Evolutionary conservation across 2,113 vertebrate genomes (phyloP).

Genomic region (Daubentonia madagascariensis): DNA sequence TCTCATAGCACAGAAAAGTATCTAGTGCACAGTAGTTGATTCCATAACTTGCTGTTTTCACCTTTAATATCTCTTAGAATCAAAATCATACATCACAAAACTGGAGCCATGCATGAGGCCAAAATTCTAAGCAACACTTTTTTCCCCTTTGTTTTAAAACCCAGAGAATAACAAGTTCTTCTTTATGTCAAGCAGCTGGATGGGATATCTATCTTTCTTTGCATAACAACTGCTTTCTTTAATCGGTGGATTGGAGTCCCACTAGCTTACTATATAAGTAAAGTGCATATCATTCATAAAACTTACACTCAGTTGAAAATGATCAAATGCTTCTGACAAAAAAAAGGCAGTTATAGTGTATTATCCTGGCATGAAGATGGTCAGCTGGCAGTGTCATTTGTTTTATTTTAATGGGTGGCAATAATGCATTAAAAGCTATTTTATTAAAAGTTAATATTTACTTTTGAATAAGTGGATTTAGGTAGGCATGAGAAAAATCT

Average conservation of each 20-base stretch:
- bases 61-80: not conserved
- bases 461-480: conserved; percentile 74
- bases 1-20: not conserved
- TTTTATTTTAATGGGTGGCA: conserved; percentile 65
- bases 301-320: not conserved
- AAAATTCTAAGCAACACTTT: not conserved
- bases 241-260: not conserved
- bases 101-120: not conserved
- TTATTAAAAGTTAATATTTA: conserved; percentile 77
- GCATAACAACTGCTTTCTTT: not conserved
- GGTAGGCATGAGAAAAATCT: conserved; percentile 52
- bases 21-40: not conserved
- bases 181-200: not conserved
- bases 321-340: not conserved
- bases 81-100: not conserved
- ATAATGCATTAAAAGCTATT: conserved; percentile 58
- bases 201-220: not conserved
- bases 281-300: not conserved
- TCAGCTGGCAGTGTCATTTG: not conserved
- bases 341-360: not conserved
- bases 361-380: conserved; percentile 30
- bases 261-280: not conserved
- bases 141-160: not conserved
- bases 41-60: not conserved
- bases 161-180: not conserved